Conservation (phyloP, 2,113 vertebrate species). For the Cebidichthys violaceus region DNA sequence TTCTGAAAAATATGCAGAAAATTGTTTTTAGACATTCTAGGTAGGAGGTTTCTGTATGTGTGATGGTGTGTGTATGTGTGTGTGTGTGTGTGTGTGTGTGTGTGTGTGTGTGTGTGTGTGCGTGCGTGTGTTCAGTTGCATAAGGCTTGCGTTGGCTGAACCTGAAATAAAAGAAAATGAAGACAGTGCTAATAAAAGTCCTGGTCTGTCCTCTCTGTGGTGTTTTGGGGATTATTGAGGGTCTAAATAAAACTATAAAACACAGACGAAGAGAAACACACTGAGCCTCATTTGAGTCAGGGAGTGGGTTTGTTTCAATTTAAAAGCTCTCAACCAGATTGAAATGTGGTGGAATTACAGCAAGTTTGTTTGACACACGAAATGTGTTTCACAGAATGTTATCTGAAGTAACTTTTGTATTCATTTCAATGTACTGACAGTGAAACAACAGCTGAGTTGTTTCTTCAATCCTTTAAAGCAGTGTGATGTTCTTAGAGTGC, state of each 20-base stretch:
- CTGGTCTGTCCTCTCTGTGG: background rate
- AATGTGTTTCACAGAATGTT: too few species aligned
- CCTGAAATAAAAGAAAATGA: constrained; percentile 15
- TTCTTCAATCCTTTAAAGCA: too few species aligned
- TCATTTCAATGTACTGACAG: too few species aligned
- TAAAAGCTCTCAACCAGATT: too few species aligned
- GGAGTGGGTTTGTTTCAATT: too few species aligned
- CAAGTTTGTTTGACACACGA: too few species aligned
- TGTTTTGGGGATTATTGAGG: constrained; percentile 19
- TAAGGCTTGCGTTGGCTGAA: constrained; percentile 37
- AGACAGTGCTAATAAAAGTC: constrained; percentile 24
- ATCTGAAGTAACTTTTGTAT: too few species aligned
- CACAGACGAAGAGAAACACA: background rate
- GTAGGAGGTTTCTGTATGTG: constrained; percentile 26
- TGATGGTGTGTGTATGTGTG: background rate
- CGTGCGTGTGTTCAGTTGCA: constrained; percentile 13
- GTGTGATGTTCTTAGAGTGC: too few species aligned
- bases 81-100: background rate
- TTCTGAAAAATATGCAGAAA: background rate
- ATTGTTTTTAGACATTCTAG: background rate
- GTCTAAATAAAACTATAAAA: constrained; percentile 6
- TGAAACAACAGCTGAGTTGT: too few species aligned
- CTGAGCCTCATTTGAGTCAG: too few species aligned
- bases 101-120: background rate
- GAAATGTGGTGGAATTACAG: too few species aligned